Conservation (phyloP, 2,113 vertebrate genomes). For the Corythornis cristatus region DNA sequence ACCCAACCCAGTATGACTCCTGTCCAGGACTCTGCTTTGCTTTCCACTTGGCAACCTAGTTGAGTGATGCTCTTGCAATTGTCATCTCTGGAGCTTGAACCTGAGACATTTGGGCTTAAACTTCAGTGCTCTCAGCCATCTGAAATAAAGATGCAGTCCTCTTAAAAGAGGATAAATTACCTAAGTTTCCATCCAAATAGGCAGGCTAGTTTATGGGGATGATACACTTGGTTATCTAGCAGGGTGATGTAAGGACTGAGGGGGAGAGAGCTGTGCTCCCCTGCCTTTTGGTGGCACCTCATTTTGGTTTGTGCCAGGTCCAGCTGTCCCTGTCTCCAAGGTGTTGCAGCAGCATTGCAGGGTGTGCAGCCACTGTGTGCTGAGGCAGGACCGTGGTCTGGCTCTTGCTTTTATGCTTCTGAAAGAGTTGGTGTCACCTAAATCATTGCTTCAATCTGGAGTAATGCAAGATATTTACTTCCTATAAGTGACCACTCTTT, state of each 20-base stretch:
- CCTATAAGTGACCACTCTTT: background rate
- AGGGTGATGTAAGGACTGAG: background rate
- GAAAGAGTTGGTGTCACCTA: background rate
- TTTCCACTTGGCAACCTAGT: background rate
- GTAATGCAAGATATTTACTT: background rate
- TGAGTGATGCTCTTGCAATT: background rate
- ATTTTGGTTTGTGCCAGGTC: background rate
- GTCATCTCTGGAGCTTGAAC: background rate
- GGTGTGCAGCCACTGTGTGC: background rate
- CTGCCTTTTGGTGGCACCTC: background rate
- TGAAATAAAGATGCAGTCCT: background rate
- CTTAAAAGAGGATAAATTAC: background rate
- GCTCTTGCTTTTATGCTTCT: background rate
- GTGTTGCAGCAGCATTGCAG: fast-evolving
- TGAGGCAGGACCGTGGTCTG: background rate
- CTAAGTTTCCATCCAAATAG: background rate
- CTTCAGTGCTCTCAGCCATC: background rate
- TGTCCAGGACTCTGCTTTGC: background rate
- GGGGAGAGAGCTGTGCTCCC: background rate
- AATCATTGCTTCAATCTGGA: background rate
- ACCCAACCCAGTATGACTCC: background rate
- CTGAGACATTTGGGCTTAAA: background rate
- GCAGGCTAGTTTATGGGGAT: background rate
- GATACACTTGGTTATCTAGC: background rate
- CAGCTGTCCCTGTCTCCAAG: background rate